Conservation (phyloP, 2,888 invertebrate genomes). For the Schrankia costaestrigalis region DNA sequence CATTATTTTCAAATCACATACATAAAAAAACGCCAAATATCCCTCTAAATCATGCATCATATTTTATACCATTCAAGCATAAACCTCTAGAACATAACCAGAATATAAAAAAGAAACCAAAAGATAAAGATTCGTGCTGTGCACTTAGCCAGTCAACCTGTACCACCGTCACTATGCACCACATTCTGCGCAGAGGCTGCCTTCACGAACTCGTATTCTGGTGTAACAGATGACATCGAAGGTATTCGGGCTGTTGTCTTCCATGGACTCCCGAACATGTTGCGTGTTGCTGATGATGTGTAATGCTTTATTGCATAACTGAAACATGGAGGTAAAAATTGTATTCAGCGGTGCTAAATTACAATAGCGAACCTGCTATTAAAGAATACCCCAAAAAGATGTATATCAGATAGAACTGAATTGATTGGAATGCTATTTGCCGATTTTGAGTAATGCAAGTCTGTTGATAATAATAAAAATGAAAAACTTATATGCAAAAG, state of each 20-base stretch:
- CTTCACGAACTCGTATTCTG: constrained; percentile 60
- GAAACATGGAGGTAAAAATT: too few species aligned
- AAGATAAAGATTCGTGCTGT: constrained; percentile 42
- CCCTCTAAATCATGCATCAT: not conserved
- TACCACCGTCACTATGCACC: constrained; percentile 61
- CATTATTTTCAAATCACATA: too few species aligned
- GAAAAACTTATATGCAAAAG: too few species aligned
- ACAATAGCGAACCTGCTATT: too few species aligned
- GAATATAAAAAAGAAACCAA: not conserved
- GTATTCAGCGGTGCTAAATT: not conserved
- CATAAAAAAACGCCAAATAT: too few species aligned
- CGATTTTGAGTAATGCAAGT: too few species aligned
- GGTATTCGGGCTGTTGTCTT: constrained; percentile 54
- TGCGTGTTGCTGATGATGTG: constrained; percentile 40
- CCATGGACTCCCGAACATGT: constrained; percentile 50
- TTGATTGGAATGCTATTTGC: too few species aligned
- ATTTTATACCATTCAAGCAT: too few species aligned
- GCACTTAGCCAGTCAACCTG: constrained; percentile 54
- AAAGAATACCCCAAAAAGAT: too few species aligned
- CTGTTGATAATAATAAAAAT: too few species aligned
- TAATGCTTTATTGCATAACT: constrained; percentile 63
- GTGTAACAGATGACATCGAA: constrained; percentile 32
- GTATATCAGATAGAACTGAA: too few species aligned
- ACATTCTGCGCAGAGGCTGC: constrained; percentile 51
- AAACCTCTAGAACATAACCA: too few species aligned